phyloP scores from a whole-genome alignment of 2,113 vertebrate species.

The Cyphomyrus discorhynchus region DNA sequence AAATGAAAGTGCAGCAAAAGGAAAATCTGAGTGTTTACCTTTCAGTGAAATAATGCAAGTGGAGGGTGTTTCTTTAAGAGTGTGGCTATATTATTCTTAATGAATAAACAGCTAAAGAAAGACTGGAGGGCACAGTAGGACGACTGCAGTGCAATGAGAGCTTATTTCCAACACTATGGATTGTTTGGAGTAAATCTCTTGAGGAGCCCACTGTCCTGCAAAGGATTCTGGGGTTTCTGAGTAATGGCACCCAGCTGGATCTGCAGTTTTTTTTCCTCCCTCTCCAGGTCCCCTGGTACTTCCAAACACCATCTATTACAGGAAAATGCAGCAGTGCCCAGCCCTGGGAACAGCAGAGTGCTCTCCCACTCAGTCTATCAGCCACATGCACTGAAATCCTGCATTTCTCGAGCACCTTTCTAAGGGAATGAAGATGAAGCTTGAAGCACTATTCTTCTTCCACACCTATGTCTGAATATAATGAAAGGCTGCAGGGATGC shows the following conservation, averaged over 20 bases:
- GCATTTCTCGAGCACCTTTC: neutral
- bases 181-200: conserved; percentile 11
- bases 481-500: neutral
- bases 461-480: neutral
- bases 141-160: neutral
- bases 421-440: neutral
- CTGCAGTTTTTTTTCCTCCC: neutral
- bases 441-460: neutral
- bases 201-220: conserved; percentile 6
- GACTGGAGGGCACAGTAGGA: neutral
- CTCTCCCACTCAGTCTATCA: neutral
- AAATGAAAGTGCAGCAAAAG: neutral
- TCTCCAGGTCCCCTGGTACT: conserved; percentile 15
- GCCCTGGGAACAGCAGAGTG: neutral
- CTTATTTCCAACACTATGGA: neutral
- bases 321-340: conserved; percentile 17
- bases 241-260: conserved; percentile 16
- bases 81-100: neutral
- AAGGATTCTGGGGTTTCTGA: conserved; percentile 14
- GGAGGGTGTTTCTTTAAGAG: neutral
- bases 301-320: neutral
- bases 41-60: neutral
- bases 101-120: neutral
- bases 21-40: neutral
- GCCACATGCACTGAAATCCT: neutral